Percentiles rank a stretch among this genome's conserved stretches.
Conservation (phyloP, 2,797 vertebrate genomes). For the Megaceryle alcyon region DNA sequence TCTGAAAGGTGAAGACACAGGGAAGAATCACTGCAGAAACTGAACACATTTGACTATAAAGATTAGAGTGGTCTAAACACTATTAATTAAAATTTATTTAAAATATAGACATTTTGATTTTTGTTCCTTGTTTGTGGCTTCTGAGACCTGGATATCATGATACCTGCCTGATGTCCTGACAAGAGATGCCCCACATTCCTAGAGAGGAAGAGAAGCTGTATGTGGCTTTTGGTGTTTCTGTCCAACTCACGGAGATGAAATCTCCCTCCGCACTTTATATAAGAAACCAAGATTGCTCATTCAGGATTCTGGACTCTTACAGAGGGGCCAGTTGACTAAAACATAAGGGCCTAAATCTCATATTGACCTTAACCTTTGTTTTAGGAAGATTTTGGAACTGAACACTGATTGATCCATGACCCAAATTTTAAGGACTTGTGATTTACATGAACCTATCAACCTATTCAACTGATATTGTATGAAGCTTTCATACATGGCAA, state of each 20-base stretch:
- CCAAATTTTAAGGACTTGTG: not conserved
- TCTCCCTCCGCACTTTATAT: not conserved
- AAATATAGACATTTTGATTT: not conserved
- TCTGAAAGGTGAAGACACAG: not conserved
- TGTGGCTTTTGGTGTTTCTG: not conserved
- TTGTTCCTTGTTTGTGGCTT: not conserved
- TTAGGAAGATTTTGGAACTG: not conserved
- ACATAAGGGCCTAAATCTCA: not conserved
- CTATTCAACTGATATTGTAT: not conserved
- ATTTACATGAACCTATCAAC: not conserved
- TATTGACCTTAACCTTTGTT: not conserved
- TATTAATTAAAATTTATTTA: not conserved
- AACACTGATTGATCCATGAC: not conserved
- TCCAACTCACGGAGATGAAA: not conserved
- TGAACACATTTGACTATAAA: not conserved
- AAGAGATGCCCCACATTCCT: no score
- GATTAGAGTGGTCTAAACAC: not conserved
- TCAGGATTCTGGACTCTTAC: not conserved
- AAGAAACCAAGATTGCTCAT: not conserved
- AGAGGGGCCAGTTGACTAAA: not conserved
- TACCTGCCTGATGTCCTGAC: no score
- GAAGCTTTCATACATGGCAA: not conserved
- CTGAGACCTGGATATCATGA: not conserved
- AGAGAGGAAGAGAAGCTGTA: not conserved
- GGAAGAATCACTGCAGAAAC: not conserved